Conservation (phyloP, 1,140 invertebrate species). For the Magallana gigas region DNA sequence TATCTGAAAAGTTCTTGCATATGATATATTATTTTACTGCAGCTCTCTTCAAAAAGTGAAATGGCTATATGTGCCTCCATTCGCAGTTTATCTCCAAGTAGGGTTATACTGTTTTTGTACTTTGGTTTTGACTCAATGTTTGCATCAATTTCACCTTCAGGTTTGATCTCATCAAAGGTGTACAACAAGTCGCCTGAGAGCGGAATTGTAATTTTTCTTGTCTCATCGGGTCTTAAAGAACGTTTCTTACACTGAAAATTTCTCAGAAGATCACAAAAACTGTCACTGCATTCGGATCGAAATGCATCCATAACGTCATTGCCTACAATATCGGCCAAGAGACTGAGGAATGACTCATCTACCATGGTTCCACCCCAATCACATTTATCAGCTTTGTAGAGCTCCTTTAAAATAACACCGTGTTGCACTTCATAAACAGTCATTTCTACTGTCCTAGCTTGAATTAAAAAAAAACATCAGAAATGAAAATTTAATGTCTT, state of each 20-base stretch:
- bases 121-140: background rate
- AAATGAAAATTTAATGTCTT: too few relatives aligned
- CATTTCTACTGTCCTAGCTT: conserved; percentile 81
- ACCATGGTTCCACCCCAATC: conserved; percentile 79
- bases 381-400: conserved; percentile 82
- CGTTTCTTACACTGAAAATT: conserved; percentile 58
- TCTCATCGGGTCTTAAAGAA: conserved; percentile 16
- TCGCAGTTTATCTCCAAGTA: conserved; percentile 45
- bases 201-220: background rate
- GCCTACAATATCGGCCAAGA: conserved; percentile 41
- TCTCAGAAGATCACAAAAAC: conserved; percentile 21
- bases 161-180: too few relatives aligned
- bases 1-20: conserved; percentile 37
- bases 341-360: conserved; percentile 37
- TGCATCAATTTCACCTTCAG: too few relatives aligned
- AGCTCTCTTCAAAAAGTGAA: conserved; percentile 37
- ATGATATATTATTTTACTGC: conserved; percentile 33
- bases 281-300: too few relatives aligned
- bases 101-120: background rate
- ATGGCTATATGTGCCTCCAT: conserved; percentile 17
- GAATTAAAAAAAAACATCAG: too few relatives aligned
- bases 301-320: conserved; percentile 23
- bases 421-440: conserved; percentile 82
- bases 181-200: too few relatives aligned
- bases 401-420: conserved; percentile 79